phyloP scores from a whole-genome alignment of 2,888 invertebrate genomes.

The Miltochrista miniata region DNA sequence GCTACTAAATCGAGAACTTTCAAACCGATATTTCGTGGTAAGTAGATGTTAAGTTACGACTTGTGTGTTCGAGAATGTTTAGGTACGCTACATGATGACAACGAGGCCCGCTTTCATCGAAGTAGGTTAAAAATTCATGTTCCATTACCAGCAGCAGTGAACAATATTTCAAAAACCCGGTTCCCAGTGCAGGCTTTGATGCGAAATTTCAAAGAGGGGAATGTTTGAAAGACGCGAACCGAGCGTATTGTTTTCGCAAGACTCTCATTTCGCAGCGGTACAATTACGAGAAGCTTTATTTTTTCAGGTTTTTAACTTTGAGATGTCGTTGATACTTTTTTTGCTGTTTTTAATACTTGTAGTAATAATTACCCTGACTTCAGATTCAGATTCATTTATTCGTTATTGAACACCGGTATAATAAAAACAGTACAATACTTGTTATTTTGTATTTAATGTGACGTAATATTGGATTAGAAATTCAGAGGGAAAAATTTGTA shows the following conservation, averaged over 20 bases:
- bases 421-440: too few relatives aligned
- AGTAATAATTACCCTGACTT: too few relatives aligned
- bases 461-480: too few relatives aligned
- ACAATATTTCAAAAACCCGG: constrained; percentile 56
- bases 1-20: background rate
- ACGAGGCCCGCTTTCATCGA: constrained; percentile 31
- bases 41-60: background rate
- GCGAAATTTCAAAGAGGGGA: constrained; percentile 50
- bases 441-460: too few relatives aligned
- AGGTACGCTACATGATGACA: constrained; percentile 16
- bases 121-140: constrained; percentile 52
- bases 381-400: too few relatives aligned
- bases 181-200: constrained; percentile 50
- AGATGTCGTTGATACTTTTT: too few relatives aligned
- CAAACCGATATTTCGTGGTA: background rate
- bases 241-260: constrained; percentile 54
- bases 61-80: background rate
- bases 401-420: too few relatives aligned
- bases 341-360: too few relatives aligned
- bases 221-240: constrained; percentile 50
- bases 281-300: constrained; percentile 41
- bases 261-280: constrained; percentile 51
- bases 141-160: constrained; percentile 46
- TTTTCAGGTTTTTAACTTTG: too few relatives aligned
- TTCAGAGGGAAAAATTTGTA: too few relatives aligned